Base-by-base conservation (phyloP, 2,888 invertebrate genomes). In the Cryptocheilus praepositus region DNA sequence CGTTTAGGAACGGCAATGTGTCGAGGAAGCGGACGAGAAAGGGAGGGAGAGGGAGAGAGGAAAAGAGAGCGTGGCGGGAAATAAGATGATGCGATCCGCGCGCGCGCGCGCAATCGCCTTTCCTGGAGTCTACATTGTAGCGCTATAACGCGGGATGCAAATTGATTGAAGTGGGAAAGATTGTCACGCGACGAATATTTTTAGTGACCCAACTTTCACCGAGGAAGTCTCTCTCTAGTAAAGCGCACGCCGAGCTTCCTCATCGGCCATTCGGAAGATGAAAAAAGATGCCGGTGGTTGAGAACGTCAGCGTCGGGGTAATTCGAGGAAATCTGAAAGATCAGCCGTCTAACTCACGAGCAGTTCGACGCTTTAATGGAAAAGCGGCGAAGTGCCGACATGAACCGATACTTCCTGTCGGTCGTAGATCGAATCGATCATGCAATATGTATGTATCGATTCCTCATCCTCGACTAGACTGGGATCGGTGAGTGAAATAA, bases 391-490 rank as follows among this genome's bases (percentile, higher is more conserved):
- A 64, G 57, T 18, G 45, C 61, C 51, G 67, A 66, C 64, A 57
- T 65, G 54, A 52, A 66, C 68, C 67, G 65, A 61, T 64, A 70
- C 74, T 79, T 82, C 75, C 78, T 80, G 80, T 53, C 65, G 71
- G 68, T 69, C 58, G 67, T 65, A 60, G 56, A 58, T 75, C 77
- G 57, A 21, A 64, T 46, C 75, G 67, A 76, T 83, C 83, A 83
- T 85, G 82, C 73, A 85, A 85, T 85, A 85, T 85, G 84, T 71
- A 80, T 80, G 80, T 64, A 69, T 70, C 71, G 64, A 64, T 74
- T 67, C 65, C 71, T 67, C 75, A 73, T 76, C 13, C 18, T n/a
- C 76, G 61, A 45, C 68, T 70, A 70, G 76, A 64, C 73, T 69
- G 71, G 66, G 66, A 69, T 63, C 74, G 65, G 66, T 69, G 71